These are phyloP conservation scores for Dendropsophus ebraccatus DNA, from an alignment of 2,113 vertebrate genomes.

Conservation along the genomic window DNA sequence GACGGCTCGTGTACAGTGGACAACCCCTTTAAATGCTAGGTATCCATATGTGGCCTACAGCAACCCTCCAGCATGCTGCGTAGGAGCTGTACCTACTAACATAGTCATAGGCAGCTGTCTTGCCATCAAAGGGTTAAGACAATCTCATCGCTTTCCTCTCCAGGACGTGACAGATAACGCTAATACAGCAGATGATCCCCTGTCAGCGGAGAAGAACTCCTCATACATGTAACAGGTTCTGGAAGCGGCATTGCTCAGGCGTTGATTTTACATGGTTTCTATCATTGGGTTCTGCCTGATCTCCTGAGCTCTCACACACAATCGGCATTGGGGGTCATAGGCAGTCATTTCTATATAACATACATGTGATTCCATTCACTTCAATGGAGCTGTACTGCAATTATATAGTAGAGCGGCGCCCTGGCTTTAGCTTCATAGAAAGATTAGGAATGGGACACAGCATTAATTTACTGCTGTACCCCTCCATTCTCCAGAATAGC, in stretches of 20 bases:
- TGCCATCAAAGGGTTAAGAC: background rate
- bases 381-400: too few species aligned
- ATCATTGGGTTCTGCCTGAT: background rate
- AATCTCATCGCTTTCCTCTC: background rate
- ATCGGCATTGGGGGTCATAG: background rate
- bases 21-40: too few species aligned
- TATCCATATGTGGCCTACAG: too few species aligned
- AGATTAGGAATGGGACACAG: too few species aligned
- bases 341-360: background rate
- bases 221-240: background rate
- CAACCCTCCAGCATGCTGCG: background rate
- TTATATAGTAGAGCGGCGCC: too few species aligned
- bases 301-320: background rate
- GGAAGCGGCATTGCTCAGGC: too few species aligned
- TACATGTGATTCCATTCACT: too few species aligned
- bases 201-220: background rate
- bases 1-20: too few species aligned
- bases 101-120: background rate
- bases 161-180: background rate
- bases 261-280: too few species aligned
- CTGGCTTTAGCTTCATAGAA: too few species aligned
- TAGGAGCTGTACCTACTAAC: background rate
- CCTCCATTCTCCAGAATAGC: too few species aligned
- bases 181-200: background rate
- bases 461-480: too few species aligned